These are phyloP conservation scores for Drosophila koepferae DNA, from an alignment of 2,888 invertebrate genomes.

Conservation along the genomic window DNA sequence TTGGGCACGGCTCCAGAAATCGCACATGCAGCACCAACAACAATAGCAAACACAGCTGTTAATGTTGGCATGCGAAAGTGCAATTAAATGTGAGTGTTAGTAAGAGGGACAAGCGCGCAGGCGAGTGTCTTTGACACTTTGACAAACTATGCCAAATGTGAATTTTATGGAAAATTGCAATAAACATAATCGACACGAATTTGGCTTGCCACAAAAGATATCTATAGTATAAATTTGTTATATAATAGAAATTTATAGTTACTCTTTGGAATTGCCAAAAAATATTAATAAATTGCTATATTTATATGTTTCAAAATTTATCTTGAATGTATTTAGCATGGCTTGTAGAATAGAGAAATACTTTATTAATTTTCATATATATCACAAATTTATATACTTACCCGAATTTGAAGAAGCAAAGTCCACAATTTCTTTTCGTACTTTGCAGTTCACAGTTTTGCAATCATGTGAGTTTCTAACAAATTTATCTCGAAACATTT, in stretches of 20 bases:
- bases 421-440: neutral
- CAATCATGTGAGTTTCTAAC: neutral
- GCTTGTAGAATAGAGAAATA: neutral
- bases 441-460: neutral
- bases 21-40: conserved; percentile 15
- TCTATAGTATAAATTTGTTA: neutral
- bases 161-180: conserved; percentile 6
- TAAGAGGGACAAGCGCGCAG: neutral
- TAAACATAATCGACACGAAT: conserved; percentile 1
- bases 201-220: neutral
- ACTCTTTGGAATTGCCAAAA: neutral
- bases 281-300: neutral
- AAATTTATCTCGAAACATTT: neutral
- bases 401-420: neutral
- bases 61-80: conserved; percentile 42
- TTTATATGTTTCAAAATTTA: neutral
- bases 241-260: neutral
- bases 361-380: too few relatives aligned
- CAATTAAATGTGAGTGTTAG: conserved; percentile 41
- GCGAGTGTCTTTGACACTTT: neutral
- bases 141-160: conserved; percentile 20
- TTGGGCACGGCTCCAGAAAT: conserved; percentile 57
- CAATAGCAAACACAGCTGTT: conserved; percentile 21
- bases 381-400: too few relatives aligned
- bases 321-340: neutral